Percentiles rank a stretch among this genome's conserved stretches.
Conservation (phyloP, 2,888 invertebrate species). For the Neoscelio sp. region DNA sequence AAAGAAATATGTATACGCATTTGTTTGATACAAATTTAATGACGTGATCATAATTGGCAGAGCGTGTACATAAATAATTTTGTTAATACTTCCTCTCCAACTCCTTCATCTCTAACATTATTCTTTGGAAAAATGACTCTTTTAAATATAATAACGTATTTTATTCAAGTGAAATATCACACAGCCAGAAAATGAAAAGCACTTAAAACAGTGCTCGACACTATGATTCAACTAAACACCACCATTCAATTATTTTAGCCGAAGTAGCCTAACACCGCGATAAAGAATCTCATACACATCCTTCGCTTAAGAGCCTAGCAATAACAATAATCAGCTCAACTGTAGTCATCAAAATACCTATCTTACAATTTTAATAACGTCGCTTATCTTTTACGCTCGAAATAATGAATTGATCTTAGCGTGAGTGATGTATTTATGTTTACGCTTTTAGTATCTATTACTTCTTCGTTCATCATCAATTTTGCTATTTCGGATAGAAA, state of each 20-base stretch:
- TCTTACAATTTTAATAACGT: conserved; percentile 55
- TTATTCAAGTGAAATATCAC: conserved; percentile 84
- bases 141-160: conserved; percentile 15
- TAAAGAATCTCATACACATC: conserved; percentile 54
- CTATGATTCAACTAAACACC: conserved; percentile 75
- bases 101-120: neutral
- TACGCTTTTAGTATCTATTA: conserved; percentile 59
- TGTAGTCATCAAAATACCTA: conserved; percentile 59
- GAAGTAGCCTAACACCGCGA: conserved; percentile 72
- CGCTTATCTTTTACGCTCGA: conserved; percentile 30
- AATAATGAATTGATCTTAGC: conserved; percentile 38
- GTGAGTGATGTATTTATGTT: conserved; percentile 54
- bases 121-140: neutral
- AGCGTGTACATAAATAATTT: conserved; percentile 9
- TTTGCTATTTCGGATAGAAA: conserved; percentile 29
- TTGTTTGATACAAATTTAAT: too few species aligned
- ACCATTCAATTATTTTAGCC: conserved; percentile 81
- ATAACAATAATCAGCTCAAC: conserved; percentile 34
- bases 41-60: too few species aligned
- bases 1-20: too few species aligned
- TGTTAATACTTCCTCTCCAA: neutral
- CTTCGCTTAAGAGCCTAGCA: conserved; percentile 45
- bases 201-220: conserved; percentile 88
- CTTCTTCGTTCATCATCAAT: neutral
- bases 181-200: conserved; percentile 87